phyloP scores from a whole-genome alignment of 2,888 invertebrate genomes.

The Osedax frankpressi region DNA sequence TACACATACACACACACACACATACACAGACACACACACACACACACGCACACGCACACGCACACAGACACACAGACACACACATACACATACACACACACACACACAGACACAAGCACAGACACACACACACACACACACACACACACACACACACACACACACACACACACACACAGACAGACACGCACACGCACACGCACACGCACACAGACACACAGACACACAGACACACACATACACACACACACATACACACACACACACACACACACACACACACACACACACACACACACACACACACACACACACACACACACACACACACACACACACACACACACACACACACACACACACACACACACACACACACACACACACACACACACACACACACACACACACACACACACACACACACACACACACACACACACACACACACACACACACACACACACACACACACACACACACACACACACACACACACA shows the following conservation, averaged over 20 bases:
- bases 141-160: not conserved
- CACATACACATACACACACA: not conserved
- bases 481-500: conserved; percentile 1
- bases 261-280: not conserved
- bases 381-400: not conserved
- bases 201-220: not conserved
- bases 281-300: not conserved
- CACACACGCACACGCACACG: not conserved
- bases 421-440: not conserved
- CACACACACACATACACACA: not conserved
- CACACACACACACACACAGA: conserved; percentile 1
- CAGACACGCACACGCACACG: no score
- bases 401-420: conserved; percentile 3
- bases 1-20: no score
- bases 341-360: not conserved
- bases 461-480: conserved; percentile 1
- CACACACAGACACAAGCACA: not conserved
- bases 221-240: not conserved
- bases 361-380: conserved; percentile 1
- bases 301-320: not conserved
- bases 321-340: conserved; percentile 1
- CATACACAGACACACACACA: not conserved
- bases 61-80: not conserved
- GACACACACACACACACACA: not conserved
- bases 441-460: not conserved